Evolutionary conservation across 2,113 vertebrate species (phyloP).

Genomic region (Odontesthes bonariensis): DNA sequence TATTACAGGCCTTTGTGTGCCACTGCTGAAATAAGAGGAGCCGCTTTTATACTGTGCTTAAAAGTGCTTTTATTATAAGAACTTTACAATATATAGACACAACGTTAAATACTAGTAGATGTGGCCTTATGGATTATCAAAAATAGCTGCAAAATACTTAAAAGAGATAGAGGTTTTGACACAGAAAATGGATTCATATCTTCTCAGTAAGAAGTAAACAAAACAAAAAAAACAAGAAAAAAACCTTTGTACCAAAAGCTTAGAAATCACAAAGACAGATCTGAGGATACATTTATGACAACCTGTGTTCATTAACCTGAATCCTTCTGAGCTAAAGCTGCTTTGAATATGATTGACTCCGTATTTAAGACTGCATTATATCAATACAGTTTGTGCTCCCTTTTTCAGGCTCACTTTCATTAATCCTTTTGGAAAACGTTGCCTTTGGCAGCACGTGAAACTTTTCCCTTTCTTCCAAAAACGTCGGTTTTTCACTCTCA

Average conservation of each 20-base stretch:
- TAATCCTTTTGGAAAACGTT: neutral
- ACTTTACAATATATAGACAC: slow-evolving; percentile 16
- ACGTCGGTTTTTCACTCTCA: neutral
- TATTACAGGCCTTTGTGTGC: neutral
- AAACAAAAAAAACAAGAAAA: slow-evolving; percentile 18
- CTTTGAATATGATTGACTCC: no score
- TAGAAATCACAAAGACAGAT: slow-evolving; percentile 23
- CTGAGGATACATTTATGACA: slow-evolving; percentile 3
- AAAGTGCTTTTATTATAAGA: slow-evolving; percentile 44
- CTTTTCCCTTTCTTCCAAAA: no score
- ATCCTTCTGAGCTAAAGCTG: neutral
- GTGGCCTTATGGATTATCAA: slow-evolving; percentile 42
- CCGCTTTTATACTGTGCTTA: neutral
- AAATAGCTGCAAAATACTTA: slow-evolving; percentile 64
- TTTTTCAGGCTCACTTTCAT: slow-evolving; percentile 3
- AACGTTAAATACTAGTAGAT: slow-evolving; percentile 16
- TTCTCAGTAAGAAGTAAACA: neutral
- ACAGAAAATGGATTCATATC: slow-evolving; percentile 29
- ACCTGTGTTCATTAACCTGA: slow-evolving; percentile 9
- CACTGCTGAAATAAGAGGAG: neutral
- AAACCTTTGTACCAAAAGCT: slow-evolving; percentile 26
- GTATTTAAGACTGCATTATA: no score
- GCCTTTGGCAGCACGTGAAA: no score
- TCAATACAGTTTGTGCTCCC: neutral
- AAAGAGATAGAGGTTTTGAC: slow-evolving; percentile 43